Evolutionary conservation across 2,113 vertebrate species (phyloP).

Genomic region (Albula glossodonta): DNA sequence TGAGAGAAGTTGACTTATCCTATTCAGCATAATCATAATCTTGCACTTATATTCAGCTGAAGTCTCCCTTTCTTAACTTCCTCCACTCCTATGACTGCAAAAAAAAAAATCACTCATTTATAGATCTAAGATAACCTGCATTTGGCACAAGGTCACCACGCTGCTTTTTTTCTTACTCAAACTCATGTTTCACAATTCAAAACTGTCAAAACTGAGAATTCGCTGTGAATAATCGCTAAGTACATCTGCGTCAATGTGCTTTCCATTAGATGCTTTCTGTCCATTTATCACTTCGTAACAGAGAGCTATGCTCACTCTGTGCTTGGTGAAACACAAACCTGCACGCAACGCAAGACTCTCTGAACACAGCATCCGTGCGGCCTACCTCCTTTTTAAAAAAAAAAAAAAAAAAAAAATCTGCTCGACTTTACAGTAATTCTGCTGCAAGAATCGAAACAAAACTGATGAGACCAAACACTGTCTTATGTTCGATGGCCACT

Average conservation of each 20-base stretch:
- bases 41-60: no score
- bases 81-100: no score
- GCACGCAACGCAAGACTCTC: background rate
- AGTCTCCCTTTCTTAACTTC: no score
- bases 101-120: no score
- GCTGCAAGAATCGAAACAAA: background rate
- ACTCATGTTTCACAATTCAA: background rate
- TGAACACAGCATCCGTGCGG: background rate
- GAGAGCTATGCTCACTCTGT: background rate
- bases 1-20: no score
- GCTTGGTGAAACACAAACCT: background rate
- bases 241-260: conserved; percentile 3
- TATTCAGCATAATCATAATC: no score
- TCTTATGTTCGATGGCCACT: background rate
- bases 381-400: no score
- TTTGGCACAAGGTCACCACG: background rate
- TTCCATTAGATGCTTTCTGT: background rate
- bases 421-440: background rate
- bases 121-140: background rate
- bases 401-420: background rate
- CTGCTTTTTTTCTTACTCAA: background rate
- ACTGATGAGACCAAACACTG: background rate
- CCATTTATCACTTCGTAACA: background rate
- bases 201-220: background rate
- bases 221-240: background rate